Conservation (phyloP, 2,797 vertebrate species). For the Lacerta bilineata region DNA sequence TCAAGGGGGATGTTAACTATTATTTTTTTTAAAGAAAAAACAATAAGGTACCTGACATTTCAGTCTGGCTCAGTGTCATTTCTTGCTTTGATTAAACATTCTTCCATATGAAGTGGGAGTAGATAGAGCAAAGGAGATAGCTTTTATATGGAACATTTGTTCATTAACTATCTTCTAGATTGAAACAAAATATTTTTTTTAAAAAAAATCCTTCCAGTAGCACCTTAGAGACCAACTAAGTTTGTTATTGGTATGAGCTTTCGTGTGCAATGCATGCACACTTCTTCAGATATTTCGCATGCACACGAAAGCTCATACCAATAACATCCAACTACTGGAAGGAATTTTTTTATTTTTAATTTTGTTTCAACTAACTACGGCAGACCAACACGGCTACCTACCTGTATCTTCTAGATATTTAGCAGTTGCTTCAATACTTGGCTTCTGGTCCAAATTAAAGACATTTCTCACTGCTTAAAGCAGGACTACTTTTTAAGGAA, state of each 20-base stretch:
- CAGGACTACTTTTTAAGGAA: neutral
- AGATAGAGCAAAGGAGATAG: neutral
- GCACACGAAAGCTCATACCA: too few relatives aligned
- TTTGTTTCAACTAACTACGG: too few relatives aligned
- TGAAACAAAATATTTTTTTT: too few relatives aligned
- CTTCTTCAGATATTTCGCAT: too few relatives aligned
- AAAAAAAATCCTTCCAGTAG: too few relatives aligned
- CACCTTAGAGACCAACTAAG: too few relatives aligned
- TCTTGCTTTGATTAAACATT: neutral
- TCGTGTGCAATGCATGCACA: too few relatives aligned
- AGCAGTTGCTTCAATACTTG: neutral
- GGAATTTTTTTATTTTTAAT: too few relatives aligned
- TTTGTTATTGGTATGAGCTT: too few relatives aligned
- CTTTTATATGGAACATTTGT: neutral
- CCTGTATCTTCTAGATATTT: neutral
- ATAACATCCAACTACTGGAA: too few relatives aligned
- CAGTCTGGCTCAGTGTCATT: neutral
- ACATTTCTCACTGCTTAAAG: neutral
- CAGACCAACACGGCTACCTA: too few relatives aligned
- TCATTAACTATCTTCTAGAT: neutral
- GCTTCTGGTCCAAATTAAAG: neutral
- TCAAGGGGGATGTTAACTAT: neutral
- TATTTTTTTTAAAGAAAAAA: neutral
- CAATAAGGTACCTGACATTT: neutral
- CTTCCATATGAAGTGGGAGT: neutral